These are phyloP conservation scores for Ennomos quercinarius DNA, from an alignment of 2,888 invertebrate species.

Conservation along the genomic window DNA sequence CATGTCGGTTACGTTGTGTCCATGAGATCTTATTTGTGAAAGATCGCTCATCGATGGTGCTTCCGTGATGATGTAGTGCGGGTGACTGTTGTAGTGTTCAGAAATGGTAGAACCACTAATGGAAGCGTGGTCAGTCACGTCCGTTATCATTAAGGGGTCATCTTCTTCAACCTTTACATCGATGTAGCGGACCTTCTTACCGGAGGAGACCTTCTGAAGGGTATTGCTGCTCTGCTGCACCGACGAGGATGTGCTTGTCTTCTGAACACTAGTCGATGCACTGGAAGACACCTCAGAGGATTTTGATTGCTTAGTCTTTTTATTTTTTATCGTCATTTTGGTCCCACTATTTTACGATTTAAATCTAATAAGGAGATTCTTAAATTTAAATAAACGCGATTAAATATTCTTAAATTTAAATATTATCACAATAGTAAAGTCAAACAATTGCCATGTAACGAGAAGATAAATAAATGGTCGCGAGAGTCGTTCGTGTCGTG, in stretches of 20 bases:
- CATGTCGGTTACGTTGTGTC: constrained; percentile 77
- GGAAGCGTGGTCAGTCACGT: constrained; percentile 78
- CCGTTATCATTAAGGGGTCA: constrained; percentile 83
- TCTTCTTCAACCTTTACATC: constrained; percentile 84
- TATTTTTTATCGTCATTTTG: constrained; percentile 85
- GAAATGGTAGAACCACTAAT: constrained; percentile 79
- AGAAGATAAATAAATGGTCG: constrained; percentile 63
- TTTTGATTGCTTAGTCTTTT: constrained; percentile 82
- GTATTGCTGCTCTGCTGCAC: constrained; percentile 75
- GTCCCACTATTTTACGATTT: constrained; percentile 60
- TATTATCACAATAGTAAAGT: constrained; percentile 66
- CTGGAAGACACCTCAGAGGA: constrained; percentile 73
- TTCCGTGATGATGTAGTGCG: constrained; percentile 83
- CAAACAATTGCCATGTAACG: constrained; percentile 76
- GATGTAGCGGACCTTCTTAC: constrained; percentile 82
- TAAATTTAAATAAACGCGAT: constrained; percentile 57
- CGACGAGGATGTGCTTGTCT: constrained; percentile 71
- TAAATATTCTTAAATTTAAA: constrained; percentile 65
- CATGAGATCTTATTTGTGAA: constrained; percentile 71
- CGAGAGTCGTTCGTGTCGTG: constrained; percentile 83
- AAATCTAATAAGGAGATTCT: constrained; percentile 67
- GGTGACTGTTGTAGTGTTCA: constrained; percentile 81
- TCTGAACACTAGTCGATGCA: constrained; percentile 80
- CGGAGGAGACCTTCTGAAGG: constrained; percentile 75
- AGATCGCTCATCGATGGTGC: constrained; percentile 79